phyloP scores from a whole-genome alignment of 2,888 invertebrate species.

The Pherbina coryleti region DNA sequence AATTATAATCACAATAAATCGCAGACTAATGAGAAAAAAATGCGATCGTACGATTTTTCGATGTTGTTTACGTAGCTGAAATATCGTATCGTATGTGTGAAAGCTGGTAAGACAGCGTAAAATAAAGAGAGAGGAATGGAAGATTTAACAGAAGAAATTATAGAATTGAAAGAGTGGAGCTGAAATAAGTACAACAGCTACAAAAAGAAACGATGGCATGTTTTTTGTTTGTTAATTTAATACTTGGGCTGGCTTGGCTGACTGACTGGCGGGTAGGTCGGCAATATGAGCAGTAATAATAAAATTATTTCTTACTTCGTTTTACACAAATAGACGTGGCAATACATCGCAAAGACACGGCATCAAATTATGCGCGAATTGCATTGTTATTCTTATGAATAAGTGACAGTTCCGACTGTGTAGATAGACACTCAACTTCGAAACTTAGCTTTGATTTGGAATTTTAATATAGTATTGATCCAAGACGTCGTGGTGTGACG shows the following conservation, averaged over 20 bases:
- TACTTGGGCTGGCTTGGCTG: too few species aligned
- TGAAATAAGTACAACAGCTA: not conserved
- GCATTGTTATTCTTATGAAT: not conserved
- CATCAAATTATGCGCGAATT: too few species aligned
- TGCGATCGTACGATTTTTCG: constrained; percentile 28
- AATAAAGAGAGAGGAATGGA: not conserved
- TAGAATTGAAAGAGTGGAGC: not conserved
- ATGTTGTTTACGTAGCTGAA: not conserved
- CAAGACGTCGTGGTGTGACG: too few species aligned
- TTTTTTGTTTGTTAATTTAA: constrained; percentile 21
- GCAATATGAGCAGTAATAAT: too few species aligned
- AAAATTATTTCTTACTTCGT: not conserved
- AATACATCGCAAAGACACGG: too few species aligned
- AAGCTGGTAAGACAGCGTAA: not conserved
- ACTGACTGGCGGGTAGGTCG: too few species aligned
- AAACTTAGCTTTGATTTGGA: too few species aligned
- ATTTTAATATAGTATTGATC: too few species aligned
- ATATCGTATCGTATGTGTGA: not conserved
- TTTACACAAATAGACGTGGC: not conserved
- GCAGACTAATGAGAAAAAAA: constrained; percentile 6
- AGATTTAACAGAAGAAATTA: not conserved
- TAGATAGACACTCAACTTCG: too few species aligned
- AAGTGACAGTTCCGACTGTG: not conserved
- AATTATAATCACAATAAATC: constrained; percentile 4
- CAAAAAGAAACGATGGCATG: constrained; percentile 9